Evolutionary conservation across 2,113 vertebrate genomes (phyloP).

Genomic region (Corythaeola cristata): DNA sequence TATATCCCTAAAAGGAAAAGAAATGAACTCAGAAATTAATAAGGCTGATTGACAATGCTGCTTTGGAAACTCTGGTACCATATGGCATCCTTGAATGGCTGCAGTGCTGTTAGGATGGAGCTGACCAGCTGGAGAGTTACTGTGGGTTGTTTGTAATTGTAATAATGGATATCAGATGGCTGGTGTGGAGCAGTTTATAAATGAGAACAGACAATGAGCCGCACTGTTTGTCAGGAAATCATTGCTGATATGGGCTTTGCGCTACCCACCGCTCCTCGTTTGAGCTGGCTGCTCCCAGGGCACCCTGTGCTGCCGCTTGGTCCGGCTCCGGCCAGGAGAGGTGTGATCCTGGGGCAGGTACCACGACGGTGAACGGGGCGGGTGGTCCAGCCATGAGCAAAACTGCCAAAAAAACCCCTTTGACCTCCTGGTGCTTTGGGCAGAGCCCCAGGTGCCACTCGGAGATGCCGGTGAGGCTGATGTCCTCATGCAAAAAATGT

Average conservation of each 20-base stretch:
- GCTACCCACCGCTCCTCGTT: background rate
- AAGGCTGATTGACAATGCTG: conserved; percentile 73
- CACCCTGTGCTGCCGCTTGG: background rate
- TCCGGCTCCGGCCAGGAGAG: fast-evolving
- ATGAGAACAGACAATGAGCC: conserved; percentile 74
- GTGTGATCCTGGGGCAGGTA: fast-evolving
- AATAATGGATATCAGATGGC: conserved; percentile 76
- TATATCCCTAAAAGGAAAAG: conserved; percentile 65
- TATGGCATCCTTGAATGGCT: conserved; percentile 75
- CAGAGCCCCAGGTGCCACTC: background rate
- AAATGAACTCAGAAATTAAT: conserved; percentile 71
- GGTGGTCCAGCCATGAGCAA: background rate
- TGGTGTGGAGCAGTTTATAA: conserved; percentile 74
- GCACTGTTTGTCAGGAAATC: conserved; percentile 74
- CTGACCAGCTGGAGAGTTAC: conserved; percentile 76
- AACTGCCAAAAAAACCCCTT: background rate
- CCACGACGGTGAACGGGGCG: fast-evolving
- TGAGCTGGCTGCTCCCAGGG: conserved; percentile 23
- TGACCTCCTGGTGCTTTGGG: background rate
- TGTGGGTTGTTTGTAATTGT: conserved; percentile 74
- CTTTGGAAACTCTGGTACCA: conserved; percentile 71
- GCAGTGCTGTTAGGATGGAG: conserved; percentile 66
- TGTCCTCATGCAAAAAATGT: background rate
- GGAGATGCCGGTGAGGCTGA: background rate
- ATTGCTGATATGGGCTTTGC: conserved; percentile 58